A percentile compares a stretch with the other conserved stretches of the same genome.
Conservation (phyloP, 2,888 invertebrate species). For the Ectemnius continuus region DNA sequence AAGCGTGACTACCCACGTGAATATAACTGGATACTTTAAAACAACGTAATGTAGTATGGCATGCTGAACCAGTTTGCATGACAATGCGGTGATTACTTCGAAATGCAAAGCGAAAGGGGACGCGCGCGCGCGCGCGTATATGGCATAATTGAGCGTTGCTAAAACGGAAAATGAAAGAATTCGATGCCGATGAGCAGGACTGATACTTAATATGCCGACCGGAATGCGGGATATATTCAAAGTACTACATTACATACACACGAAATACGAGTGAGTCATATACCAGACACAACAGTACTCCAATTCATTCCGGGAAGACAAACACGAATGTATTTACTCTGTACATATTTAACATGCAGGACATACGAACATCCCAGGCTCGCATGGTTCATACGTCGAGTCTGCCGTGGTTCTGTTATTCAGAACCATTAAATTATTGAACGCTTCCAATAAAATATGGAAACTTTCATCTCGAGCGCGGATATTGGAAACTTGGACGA, state of each 20-base stretch:
- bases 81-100: too few species aligned
- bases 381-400: slow-evolving; percentile 51
- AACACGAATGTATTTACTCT: slow-evolving; percentile 27
- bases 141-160: too few species aligned
- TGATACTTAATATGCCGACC: neutral
- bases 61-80: too few species aligned
- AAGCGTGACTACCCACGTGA: too few species aligned
- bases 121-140: too few species aligned
- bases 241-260: slow-evolving; percentile 15
- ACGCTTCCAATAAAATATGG: neutral
- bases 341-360: slow-evolving; percentile 50
- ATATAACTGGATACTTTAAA: too few species aligned
- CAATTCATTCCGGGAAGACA: slow-evolving; percentile 36
- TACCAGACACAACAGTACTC: slow-evolving; percentile 24
- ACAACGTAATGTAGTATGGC: too few species aligned
- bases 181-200: slow-evolving; percentile 7
- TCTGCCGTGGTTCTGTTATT: too few species aligned
- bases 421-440: too few species aligned
- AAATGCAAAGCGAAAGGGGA: too few species aligned
- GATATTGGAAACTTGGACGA: neutral
- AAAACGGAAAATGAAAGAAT: too few species aligned
- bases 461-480: neutral
- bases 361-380: slow-evolving; percentile 41
- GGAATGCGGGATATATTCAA: slow-evolving; percentile 13
- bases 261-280: slow-evolving; percentile 9